Conservation (phyloP, 2,797 vertebrate species). For the Bradypodion pumilum region DNA sequence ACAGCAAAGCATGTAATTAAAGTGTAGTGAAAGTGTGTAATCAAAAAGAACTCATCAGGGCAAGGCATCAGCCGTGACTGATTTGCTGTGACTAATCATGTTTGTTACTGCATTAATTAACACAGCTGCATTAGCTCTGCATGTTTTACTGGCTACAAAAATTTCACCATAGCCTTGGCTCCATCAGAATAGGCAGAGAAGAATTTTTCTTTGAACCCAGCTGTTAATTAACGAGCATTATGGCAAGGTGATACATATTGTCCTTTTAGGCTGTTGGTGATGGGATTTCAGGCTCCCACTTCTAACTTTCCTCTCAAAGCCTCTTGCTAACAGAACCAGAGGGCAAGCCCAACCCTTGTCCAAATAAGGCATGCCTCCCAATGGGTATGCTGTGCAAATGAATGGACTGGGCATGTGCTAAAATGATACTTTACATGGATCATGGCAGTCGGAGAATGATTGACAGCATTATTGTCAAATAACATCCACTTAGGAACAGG, state of each 20-base stretch:
- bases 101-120: not conserved
- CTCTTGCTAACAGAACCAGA: slow-evolving; percentile 26
- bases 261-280: not conserved
- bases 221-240: slow-evolving; percentile 11
- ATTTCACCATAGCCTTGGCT: not conserved
- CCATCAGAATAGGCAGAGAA: not conserved
- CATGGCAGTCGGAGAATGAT: slow-evolving; percentile 46
- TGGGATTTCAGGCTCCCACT: slow-evolving; percentile 5
- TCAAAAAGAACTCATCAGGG: slow-evolving; percentile 44
- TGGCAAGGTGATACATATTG: not conserved
- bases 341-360: slow-evolving; percentile 24
- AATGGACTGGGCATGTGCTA: slow-evolving; percentile 31
- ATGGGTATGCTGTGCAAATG: slow-evolving; percentile 26
- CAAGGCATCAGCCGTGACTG: slow-evolving; percentile 16
- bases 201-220: not conserved
- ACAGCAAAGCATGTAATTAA: slow-evolving; percentile 6
- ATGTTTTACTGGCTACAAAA: not conserved
- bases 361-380: not conserved
- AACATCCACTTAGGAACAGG: slow-evolving; percentile 11
- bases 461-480: slow-evolving; percentile 59
- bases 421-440: slow-evolving; percentile 7
- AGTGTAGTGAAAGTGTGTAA: slow-evolving; percentile 21
- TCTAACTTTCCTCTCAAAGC: slow-evolving; percentile 12
- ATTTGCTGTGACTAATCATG: not conserved
- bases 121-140: slow-evolving; percentile 23